Conservation (phyloP, 1,140 invertebrate species). For the Temnothorax nylanderi region DNA sequence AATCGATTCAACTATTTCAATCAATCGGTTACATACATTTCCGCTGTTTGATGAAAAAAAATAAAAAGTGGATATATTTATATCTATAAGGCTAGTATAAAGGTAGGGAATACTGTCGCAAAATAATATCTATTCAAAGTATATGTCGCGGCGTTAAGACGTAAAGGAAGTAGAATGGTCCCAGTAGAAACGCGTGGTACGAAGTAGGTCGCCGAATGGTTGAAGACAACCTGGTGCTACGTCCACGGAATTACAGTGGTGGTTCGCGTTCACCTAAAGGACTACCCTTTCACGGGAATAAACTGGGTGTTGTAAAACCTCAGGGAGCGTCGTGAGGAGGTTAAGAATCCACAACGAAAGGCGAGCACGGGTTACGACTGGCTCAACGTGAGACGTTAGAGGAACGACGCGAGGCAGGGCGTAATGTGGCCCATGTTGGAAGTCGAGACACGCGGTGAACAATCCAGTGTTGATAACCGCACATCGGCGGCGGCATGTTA, state of each 20-base stretch:
- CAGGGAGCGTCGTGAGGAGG: conserved; percentile 46
- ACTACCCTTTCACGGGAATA: conserved; percentile 53
- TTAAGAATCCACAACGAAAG: conserved; percentile 56
- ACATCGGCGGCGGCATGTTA: conserved; percentile 77
- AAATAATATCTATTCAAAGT: conserved; percentile 18
- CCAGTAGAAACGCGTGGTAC: conserved; percentile 27
- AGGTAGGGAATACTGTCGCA: neutral
- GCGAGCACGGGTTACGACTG: conserved; percentile 37
- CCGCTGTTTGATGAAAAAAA: neutral
- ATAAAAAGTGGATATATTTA: neutral
- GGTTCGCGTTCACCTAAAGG: conserved; percentile 54
- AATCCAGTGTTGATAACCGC: conserved; percentile 80
- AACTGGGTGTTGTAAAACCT: conserved; percentile 67
- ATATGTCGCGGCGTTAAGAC: neutral
- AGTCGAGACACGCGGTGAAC: conserved; percentile 77
- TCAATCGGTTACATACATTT: neutral
- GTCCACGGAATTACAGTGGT: conserved; percentile 51
- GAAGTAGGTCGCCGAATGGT: conserved; percentile 65
- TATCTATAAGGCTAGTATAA: neutral
- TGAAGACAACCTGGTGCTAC: conserved; percentile 51
- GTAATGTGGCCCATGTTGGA: conserved; percentile 72
- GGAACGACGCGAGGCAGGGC: conserved; percentile 50
- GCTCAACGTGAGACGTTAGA: conserved; percentile 39
- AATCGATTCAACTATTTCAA: neutral
- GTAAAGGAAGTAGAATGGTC: neutral